phyloP scores from a whole-genome alignment of 2,113 vertebrate genomes.

The Notarius lentiginosus region DNA sequence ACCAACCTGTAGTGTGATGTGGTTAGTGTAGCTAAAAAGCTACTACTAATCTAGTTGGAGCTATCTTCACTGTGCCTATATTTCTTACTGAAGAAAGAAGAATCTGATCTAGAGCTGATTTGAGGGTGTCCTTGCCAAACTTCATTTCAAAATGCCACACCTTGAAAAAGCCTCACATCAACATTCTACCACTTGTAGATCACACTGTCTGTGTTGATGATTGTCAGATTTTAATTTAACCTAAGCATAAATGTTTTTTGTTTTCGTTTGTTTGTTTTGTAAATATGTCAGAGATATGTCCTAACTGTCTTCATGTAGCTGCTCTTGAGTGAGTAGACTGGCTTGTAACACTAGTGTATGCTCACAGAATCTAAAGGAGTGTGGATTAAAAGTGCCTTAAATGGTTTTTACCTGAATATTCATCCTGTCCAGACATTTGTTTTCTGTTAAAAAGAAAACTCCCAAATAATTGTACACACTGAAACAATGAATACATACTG shows the following conservation, averaged over 20 bases:
- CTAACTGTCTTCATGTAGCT: background rate
- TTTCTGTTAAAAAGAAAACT: slow-evolving; percentile 21
- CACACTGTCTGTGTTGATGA: background rate
- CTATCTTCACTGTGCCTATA: slow-evolving; percentile 26
- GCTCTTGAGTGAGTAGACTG: background rate
- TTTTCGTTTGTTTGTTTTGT: background rate
- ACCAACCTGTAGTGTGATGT: background rate
- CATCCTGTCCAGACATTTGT: slow-evolving; percentile 10
- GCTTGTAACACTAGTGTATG: background rate
- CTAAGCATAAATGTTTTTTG: background rate
- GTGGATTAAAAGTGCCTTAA: slow-evolving; percentile 54
- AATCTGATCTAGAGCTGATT: background rate
- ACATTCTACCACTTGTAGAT: background rate
- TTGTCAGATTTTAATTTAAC: background rate
- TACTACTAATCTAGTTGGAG: background rate
- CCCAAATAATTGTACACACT: slow-evolving; percentile 11
- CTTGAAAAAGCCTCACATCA: background rate
- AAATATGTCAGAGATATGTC: background rate
- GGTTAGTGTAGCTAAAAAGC: background rate
- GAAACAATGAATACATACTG: background rate
- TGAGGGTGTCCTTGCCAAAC: background rate
- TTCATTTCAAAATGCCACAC: background rate
- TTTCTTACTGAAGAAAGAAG: background rate
- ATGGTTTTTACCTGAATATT: slow-evolving; percentile 37
- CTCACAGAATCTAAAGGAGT: background rate